Evolutionary conservation across 1,140 invertebrate species (phyloP).

Genomic region (Cherax destructor): DNA sequence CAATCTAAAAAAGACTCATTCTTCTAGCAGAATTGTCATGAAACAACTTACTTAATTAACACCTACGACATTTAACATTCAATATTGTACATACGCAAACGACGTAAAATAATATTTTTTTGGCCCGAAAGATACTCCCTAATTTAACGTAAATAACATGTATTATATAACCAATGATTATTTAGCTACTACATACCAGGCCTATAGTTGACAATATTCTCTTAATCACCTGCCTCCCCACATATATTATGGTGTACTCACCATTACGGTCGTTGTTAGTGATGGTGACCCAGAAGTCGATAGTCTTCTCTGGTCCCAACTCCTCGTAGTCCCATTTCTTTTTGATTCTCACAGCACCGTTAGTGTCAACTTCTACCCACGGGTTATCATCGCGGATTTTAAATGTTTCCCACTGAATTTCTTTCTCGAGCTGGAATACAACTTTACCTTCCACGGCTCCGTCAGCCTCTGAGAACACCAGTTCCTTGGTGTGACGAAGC

Average conservation of each 20-base stretch:
- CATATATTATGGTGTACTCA: constrained; percentile 45
- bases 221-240: neutral
- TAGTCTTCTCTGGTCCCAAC: constrained; percentile 94
- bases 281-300: constrained; percentile 97
- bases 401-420: constrained; percentile 93
- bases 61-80: no score
- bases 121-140: no score
- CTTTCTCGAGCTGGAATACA: constrained; percentile 93
- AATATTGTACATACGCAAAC: no score
- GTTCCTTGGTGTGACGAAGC: constrained; percentile 92
- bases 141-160: no score
- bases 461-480: constrained; percentile 93
- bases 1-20: no score
- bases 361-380: constrained; percentile 94
- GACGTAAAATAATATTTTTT: no score
- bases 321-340: constrained; percentile 98
- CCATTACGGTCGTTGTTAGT: constrained; percentile 82
- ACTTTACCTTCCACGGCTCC: constrained; percentile 90
- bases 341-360: constrained; percentile 93
- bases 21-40: no score
- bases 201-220: neutral
- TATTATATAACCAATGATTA: no score
- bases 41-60: no score
- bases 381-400: constrained; percentile 94
- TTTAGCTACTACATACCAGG: no score